Conservation (phyloP, 1,140 invertebrate species). For the Hypothenemus hampei region DNA sequence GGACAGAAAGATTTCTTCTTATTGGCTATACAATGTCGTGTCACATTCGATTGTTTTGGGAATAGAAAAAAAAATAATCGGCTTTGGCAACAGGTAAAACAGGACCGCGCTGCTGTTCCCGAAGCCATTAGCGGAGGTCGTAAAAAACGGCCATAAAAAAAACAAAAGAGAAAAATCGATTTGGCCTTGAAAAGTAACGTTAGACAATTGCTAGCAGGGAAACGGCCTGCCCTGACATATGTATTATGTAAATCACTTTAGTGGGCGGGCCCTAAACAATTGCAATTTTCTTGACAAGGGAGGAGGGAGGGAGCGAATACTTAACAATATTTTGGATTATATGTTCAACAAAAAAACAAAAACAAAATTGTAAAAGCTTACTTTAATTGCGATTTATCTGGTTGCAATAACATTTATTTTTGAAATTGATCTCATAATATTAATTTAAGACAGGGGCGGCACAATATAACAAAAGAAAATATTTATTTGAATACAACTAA, state of each 20-base stretch:
- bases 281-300: no score
- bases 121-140: neutral
- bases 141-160: neutral
- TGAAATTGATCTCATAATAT: neutral
- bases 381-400: neutral
- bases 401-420: neutral
- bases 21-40: no score
- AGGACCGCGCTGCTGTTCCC: neutral
- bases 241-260: no score
- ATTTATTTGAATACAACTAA: neutral
- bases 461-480: neutral
- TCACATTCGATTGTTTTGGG: no score
- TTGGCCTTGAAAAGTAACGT: neutral
- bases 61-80: no score
- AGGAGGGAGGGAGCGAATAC: no score
- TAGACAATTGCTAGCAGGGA: neutral
- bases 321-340: no score
- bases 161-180: neutral
- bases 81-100: no score
- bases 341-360: neutral
- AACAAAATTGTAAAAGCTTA: neutral
- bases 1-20: no score
- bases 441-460: neutral
- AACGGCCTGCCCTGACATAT: no score
- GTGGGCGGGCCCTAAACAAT: no score